Base-by-base conservation (phyloP, 2,797 vertebrate genomes). In the Nasua narica region DNA sequence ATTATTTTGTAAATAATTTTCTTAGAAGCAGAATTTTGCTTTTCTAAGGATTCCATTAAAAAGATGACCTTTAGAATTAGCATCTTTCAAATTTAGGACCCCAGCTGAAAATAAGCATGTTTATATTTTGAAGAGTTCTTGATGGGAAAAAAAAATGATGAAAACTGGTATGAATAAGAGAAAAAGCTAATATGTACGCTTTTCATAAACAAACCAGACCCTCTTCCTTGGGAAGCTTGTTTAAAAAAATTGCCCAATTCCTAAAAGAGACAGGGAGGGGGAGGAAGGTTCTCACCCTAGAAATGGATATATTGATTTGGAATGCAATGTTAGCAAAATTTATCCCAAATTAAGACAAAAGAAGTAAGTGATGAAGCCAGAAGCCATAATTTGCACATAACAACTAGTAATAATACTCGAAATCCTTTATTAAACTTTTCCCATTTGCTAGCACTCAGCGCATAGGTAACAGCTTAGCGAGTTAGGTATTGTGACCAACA, bases 1-100 rank as follows among this genome's bases (percentile, higher is more conserved):
- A 72, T 62, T 65, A 82, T 14, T 82, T 58, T 35, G 46, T 82
- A 89, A 88, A 78, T 54, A 89, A 37, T 78, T 54, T 72, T 4
- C 79, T 91, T 62, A 91, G 58, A 89, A 90, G 92, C 25, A 95
- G 60, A 72, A 18, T 87, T 95, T 92, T 94, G n/a, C 19, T 95
- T 83, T 82, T 91, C 21, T 43, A 29, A 89, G 19, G 43, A 90
- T 87, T 77, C 74, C 92, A n/a, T 96, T 77, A 29, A 94, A 87
- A 83, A 79, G 29, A 27, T 76, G 18, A 84, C 56, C 29, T 60
- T 81, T 95, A 92, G 52, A 82, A 91, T 91, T 67, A 70, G 46
- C 21, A 87, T 32, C 60, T 89, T 96, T 96, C 83, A 76, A 48
- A 93, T 81, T 91, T 94, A 83, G 48, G 62, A 70, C 37, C 16